Percentiles rank a stretch among this genome's conserved stretches.
phyloP scores from a whole-genome alignment of 2,797 vertebrate genomes.

The Lithobates sylvaticus region DNA sequence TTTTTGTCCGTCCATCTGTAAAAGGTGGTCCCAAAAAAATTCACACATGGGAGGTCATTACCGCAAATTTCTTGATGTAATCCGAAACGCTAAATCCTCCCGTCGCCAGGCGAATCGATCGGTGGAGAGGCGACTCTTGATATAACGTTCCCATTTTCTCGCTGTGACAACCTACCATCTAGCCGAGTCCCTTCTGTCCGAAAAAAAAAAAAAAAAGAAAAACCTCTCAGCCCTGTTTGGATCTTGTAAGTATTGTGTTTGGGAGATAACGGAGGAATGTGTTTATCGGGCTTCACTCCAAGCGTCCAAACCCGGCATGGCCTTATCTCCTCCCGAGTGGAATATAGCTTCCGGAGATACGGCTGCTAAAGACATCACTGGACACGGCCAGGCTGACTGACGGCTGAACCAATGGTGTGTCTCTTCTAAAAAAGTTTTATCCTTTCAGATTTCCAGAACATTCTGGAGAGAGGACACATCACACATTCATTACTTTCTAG shows the following conservation, averaged over 20 bases:
- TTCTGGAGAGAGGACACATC: not conserved
- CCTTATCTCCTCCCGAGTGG: slow-evolving; percentile 70
- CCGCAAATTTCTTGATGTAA: slow-evolving; percentile 80
- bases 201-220: slow-evolving; percentile 61
- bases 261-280: slow-evolving; percentile 74
- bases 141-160: slow-evolving; percentile 78
- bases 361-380: slow-evolving; percentile 59
- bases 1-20: too few relatives aligned
- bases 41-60: slow-evolving; percentile 69
- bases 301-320: slow-evolving; percentile 72
- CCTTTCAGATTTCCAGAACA: not conserved
- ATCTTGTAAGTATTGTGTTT: slow-evolving; percentile 68
- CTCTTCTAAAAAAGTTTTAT: not conserved
- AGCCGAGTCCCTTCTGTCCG: slow-evolving; percentile 54
- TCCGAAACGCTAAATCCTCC: slow-evolving; percentile 81
- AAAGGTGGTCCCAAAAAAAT: too few relatives aligned
- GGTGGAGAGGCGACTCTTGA: slow-evolving; percentile 69
- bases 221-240: slow-evolving; percentile 54
- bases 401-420: not conserved
- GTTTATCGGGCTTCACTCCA: slow-evolving; percentile 75
- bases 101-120: slow-evolving; percentile 73
- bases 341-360: slow-evolving; percentile 82
- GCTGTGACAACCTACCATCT: slow-evolving; percentile 43
- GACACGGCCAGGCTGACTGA: not conserved
- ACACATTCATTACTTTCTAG: too few relatives aligned